Evolutionary conservation across 2,888 invertebrate species (phyloP).

Genomic region (Lutraria lutraria): DNA sequence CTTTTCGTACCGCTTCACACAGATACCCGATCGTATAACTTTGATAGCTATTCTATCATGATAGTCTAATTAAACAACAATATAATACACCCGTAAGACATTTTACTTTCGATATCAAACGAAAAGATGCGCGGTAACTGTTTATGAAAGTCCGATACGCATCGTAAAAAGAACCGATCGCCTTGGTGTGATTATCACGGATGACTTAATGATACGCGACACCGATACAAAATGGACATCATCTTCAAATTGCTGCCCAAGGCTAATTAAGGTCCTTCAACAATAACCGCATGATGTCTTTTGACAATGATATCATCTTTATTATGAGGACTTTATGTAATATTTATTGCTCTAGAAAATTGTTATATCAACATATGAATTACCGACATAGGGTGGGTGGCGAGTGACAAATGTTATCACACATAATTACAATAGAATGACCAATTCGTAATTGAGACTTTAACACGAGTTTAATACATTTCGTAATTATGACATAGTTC

Average conservation of each 20-base stretch:
- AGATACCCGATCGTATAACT: conserved; percentile 2
- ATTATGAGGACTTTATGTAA: conserved; percentile 51
- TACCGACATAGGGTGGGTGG: conserved; percentile 38
- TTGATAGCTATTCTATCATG: conserved; percentile 43
- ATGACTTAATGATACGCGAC: conserved; percentile 50
- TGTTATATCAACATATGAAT: conserved; percentile 28
- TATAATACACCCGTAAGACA: conserved; percentile 62
- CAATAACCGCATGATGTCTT: conserved; percentile 42
- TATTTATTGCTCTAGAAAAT: conserved; percentile 42
- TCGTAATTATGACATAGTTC: background rate
- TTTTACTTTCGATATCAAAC: conserved; percentile 51
- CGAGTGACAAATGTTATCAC: conserved; percentile 42
- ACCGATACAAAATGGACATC: conserved; percentile 44
- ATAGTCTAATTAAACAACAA: conserved; percentile 56
- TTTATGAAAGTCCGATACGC: conserved; percentile 57
- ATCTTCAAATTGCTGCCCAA: conserved; percentile 36
- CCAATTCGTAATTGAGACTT: conserved; percentile 26
- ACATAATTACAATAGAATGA: conserved; percentile 29
- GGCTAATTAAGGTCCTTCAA: conserved; percentile 14
- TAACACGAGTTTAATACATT: conserved; percentile 28
- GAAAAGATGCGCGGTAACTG: conserved; percentile 47
- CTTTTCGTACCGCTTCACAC: conserved; percentile 45
- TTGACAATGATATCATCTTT: conserved; percentile 55
- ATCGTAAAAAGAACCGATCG: conserved; percentile 48
- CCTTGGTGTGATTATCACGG: conserved; percentile 45